A percentile compares a stretch with the other conserved stretches of the same genome.
phyloP scores from a whole-genome alignment of 2,113 vertebrate species.

The Antidorcas marsupialis region DNA sequence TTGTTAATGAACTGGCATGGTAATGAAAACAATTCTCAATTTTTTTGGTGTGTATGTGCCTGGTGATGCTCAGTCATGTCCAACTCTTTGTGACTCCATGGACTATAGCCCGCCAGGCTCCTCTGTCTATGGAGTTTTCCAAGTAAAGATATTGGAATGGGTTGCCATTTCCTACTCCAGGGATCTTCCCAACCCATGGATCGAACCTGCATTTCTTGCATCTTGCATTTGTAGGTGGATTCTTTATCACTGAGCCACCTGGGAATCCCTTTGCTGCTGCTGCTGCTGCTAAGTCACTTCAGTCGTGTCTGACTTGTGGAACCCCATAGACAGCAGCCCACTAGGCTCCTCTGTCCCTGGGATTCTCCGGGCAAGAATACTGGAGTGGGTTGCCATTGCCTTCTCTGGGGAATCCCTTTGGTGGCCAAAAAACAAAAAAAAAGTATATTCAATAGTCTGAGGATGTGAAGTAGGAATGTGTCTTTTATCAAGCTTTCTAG shows the following conservation, averaged over 20 bases:
- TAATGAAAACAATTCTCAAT: neutral
- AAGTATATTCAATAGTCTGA: neutral
- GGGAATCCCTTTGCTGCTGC: neutral
- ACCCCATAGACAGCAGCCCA: no score
- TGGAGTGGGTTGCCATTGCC: no score
- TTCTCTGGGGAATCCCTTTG: neutral
- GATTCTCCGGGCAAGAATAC: no score
- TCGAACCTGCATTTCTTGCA: neutral
- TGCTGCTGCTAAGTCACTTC: no score
- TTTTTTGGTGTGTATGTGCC: neutral
- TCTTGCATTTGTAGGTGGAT: neutral
- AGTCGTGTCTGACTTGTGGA: accelerated
- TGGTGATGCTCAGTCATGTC: neutral
- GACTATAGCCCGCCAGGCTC: neutral
- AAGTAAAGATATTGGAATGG: neutral
- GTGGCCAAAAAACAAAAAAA: neutral
- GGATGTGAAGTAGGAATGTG: neutral
- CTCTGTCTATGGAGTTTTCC: neutral
- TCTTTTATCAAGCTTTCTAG: neutral
- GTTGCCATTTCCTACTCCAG: neutral
- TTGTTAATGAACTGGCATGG: neutral
- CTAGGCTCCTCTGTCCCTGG: no score
- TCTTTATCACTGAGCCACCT: neutral
- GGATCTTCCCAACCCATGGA: neutral
- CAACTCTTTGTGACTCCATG: neutral